Evolutionary conservation across 2,797 vertebrate species (phyloP), one percentile per base, ranked within the genome.

Genomic region (Acomys russatus): DNA sequence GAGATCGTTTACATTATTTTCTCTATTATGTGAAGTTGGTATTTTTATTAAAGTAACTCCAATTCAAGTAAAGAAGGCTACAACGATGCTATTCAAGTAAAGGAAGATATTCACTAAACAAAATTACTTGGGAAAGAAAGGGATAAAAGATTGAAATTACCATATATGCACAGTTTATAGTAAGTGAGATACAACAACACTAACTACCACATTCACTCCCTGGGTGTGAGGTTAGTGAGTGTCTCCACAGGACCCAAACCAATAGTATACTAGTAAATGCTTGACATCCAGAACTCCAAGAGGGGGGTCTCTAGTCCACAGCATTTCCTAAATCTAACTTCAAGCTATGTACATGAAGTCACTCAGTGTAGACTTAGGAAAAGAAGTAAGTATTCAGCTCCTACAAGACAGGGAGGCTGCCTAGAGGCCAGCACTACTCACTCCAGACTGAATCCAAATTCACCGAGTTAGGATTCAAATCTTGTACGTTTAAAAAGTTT

Each of bases 1-100:
- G 51, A 94, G 38, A 30, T 51, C 44, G 86, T 89, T 95, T 94
- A 94, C 6, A 79, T 89, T 78, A 91, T 64, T 30, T 91, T 30
- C 22, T 94, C 38, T 23, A 56, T 56, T 56, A 91, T 18, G 23
- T 79, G 77, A 91, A 95, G 84, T 30, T 91, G 35, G 25, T 33
- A 95, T 88, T 95, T 94, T 94, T 77, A 88, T 49, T 84, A 82
- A 82, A 38, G 33, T 63, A 44, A 83, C 49, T 86, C 88, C 63
- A 93, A 86, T 44, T 44, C 44, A 44, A 44, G 44, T 44, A 44
- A 44, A 44, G 44, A 44, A 44, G 44, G 44, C 44, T 44, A 3
- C 44, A 44, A 44, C 44, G 44, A 44, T 44, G 44, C 17, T 83
- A 78, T 90, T 92, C 68, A 85, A 82, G 89, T 73, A 77, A 92